Evolutionary conservation across 2,113 vertebrate species (phyloP), one percentile per base, ranked within the genome.

Genomic region (Fregetta grallaria): DNA sequence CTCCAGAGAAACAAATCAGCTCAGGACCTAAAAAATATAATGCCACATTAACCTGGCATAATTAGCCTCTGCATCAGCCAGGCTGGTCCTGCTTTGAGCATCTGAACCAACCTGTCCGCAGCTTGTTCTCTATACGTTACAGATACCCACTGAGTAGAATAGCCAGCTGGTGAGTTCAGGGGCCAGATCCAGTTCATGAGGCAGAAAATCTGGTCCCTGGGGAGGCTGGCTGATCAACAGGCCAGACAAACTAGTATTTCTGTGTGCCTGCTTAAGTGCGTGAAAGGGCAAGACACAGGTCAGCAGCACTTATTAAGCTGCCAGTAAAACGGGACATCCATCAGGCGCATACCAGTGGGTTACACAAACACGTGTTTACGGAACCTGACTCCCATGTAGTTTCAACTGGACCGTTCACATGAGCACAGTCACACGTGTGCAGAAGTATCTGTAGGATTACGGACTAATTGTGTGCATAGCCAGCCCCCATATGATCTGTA

Each of bases 91-190:
- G 73, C 87, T 50, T 16, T 1, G 11, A 80, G 70, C 71, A 47
- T 26, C 88, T 14, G 26, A 90, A 9, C 61, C 18, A 18, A 21
- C 15, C 56, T 3, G 1, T 22, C 23, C 7, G 47, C 88, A 75
- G 77, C 11, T 55, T 26, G 32, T 4, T 32, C 61, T 26, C 74
- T 19, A 22, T 27, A 3, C 2, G 1, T 53, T 20, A 27, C 58
- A 47, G 49, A 73, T 8, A 67, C 44, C 75, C 92, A 82, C 7
- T 1, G 8, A 38, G 22, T 0, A 13, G 44, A 36, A 47, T 4
- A 84, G 68, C 67, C 92, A 96, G 92, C 92, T 92, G 96, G 63
- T 25, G 88, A 61, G 92, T 12, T 79, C 94, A 92, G 88, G 96
- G 90, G 58, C 89, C 86, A 88, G 82, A 68, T n/a, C 75, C 82